Evolutionary conservation across 2,113 vertebrate genomes (phyloP).

Genomic region (Myrmecobius fasciatus): DNA sequence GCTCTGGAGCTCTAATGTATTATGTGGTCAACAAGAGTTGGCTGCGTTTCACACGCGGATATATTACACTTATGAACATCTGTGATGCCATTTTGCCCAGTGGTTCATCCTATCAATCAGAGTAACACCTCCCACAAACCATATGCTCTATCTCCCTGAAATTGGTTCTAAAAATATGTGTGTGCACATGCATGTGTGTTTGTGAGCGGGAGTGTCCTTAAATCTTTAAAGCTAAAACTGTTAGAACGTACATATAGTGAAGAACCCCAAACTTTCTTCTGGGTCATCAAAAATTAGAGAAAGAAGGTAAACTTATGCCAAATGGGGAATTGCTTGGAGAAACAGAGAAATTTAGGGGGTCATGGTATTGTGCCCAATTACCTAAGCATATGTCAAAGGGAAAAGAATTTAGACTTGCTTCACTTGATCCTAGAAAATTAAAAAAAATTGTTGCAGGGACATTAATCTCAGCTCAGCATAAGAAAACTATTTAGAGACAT

Average conservation of each 20-base stretch:
- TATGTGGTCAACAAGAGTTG: not conserved
- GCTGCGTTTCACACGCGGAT: not conserved
- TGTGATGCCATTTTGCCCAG: constrained; percentile 66
- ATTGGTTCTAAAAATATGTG: not conserved
- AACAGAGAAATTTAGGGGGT: not conserved
- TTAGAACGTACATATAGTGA: not conserved
- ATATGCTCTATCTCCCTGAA: constrained; percentile 10
- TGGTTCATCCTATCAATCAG: constrained; percentile 35
- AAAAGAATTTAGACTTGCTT: not conserved
- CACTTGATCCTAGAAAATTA: not conserved
- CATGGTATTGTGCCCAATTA: not conserved
- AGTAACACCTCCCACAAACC: constrained; percentile 56
- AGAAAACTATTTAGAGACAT: not conserved
- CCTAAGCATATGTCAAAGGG: not conserved
- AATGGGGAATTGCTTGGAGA: not conserved
- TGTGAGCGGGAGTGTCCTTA: not conserved
- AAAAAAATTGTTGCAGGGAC: not conserved
- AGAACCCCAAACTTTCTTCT: not conserved
- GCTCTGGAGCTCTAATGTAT: not conserved
- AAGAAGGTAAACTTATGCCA: not conserved
- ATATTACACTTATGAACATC: constrained; percentile 24
- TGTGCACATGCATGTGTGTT: not conserved
- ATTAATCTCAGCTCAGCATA: not conserved
- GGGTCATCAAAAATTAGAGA: not conserved
- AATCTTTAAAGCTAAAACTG: not conserved